These are phyloP conservation scores for Drosophila elegans DNA, from an alignment of 1,140 invertebrate genomes.

Conservation along the genomic window DNA sequence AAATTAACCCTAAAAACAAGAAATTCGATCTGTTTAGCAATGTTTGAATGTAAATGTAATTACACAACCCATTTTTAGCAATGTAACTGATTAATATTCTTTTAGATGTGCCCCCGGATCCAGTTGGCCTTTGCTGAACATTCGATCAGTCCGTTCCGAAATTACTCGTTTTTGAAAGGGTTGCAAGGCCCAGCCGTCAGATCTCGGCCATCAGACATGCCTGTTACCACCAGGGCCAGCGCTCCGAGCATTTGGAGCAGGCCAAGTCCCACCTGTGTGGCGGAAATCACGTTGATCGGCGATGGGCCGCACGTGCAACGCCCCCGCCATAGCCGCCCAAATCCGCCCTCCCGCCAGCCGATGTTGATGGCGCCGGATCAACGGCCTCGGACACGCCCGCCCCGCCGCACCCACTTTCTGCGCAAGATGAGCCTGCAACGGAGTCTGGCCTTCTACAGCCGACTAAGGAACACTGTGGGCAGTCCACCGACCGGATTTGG, in stretches of 20 bases:
- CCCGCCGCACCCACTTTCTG: background rate
- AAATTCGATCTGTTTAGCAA: no score
- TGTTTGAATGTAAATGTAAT: no score
- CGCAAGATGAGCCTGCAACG: conserved; percentile 19
- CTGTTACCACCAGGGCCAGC: background rate
- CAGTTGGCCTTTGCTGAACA: conserved; percentile 17
- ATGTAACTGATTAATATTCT: no score
- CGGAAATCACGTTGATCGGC: conserved; percentile 17
- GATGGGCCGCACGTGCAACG: conserved; percentile 19
- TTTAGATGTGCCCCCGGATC: background rate
- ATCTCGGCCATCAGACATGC: background rate
- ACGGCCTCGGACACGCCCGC: background rate
- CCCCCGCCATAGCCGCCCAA: background rate
- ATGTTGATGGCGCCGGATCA: background rate
- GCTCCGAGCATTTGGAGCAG: conserved; percentile 7
- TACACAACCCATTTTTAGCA: no score
- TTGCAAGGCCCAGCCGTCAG: conserved; percentile 1
- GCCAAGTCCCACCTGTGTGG: background rate
- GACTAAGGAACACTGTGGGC: conserved; percentile 3
- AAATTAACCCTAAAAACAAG: no score
- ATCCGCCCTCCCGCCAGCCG: background rate
- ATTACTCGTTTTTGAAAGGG: conserved; percentile 3
- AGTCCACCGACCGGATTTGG: conserved; percentile 7
- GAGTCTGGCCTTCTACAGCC: conserved; percentile 25
- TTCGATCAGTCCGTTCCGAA: conserved; percentile 5